Base-by-base conservation (phyloP, 2,113 vertebrate genomes). In the Reinhardtius hippoglossoides region DNA sequence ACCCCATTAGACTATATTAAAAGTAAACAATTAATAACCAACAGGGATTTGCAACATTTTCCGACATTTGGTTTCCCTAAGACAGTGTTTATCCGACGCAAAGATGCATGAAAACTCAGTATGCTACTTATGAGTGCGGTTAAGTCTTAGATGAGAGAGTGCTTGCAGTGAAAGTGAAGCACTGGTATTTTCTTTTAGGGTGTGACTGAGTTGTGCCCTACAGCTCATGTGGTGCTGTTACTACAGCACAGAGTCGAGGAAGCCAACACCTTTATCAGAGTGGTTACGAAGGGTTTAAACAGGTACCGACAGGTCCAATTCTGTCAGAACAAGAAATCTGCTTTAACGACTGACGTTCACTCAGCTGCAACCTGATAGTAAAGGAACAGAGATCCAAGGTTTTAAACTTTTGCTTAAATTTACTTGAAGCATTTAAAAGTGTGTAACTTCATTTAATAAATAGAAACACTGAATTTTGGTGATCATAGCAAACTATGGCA, bases 271-370 rank as follows among this genome's bases (percentile, higher is more conserved):
- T 85, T 69, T 27, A 26, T 52, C 27, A 24, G 65, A 54, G 63
- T 27, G 67, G 42, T 24, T 70, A 35, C 60, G 79, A 81, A 82
- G 62, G 10, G 81, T 83, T 83, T 80, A 23, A 87, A 89, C 87
- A 90, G 31, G 90, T 73, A 82, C 23, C 12, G 55, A 71, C 80
- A 74, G 59, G 15, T 67, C 54, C 62, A 48, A 15, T 15, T 86
- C 35, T 75, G 72, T 74, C 48, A 61, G 60, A 69, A 55, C 40
- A 76, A 63, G 63, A 78, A 75, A 72, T 59, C 9, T 26, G 2
- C 1, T 55, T 8, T 27, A 16, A 9, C 48, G 12, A 26, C 9
- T 64, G 3, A 4, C 26, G 26, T 69, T 50, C 15, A 15, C 52
- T 44, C 12, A 23, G 18, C 48, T 56, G 24, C 27, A 65, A 74